Percentiles rank a stretch among this genome's conserved stretches.
These are phyloP conservation scores for Apamea anceps DNA, from an alignment of 2,888 invertebrate species.

Conservation along the genomic window DNA sequence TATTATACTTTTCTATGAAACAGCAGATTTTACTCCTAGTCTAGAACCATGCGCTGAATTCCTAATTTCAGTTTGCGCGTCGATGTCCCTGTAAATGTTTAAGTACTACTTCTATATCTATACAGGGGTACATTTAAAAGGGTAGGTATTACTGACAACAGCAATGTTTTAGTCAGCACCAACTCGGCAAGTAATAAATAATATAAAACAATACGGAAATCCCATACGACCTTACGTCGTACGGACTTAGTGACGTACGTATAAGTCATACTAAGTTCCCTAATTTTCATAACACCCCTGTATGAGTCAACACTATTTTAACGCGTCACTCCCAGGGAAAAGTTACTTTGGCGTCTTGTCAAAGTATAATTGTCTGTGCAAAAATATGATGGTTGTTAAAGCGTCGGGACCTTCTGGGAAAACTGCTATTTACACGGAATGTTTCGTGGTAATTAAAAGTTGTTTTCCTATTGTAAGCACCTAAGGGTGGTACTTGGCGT, in stretches of 20 bases:
- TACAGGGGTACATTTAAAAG: too few species aligned
- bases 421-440: background rate
- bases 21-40: too few species aligned
- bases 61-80: too few species aligned
- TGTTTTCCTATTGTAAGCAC: background rate
- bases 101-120: too few species aligned
- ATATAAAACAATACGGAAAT: constrained; percentile 45
- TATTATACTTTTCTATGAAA: too few species aligned
- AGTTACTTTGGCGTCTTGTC: background rate
- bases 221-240: constrained; percentile 8
- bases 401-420: background rate
- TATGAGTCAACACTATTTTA: constrained; percentile 31
- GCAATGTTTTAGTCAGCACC: background rate
- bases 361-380: background rate
- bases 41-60: too few species aligned
- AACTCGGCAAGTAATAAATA: constrained; percentile 5
- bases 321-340: constrained; percentile 7
- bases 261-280: constrained; percentile 30
- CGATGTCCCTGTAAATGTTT: too few species aligned
- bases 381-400: background rate
- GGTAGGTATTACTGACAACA: background rate
- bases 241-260: constrained; percentile 23
- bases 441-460: background rate
- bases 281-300: constrained; percentile 30
- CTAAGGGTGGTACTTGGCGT: too few species aligned